A percentile compares a stretch with the other conserved stretches of the same genome.
These are phyloP conservation scores for Arizona elegans DNA, from an alignment of 2,113 vertebrate species.

Conservation along the genomic window DNA sequence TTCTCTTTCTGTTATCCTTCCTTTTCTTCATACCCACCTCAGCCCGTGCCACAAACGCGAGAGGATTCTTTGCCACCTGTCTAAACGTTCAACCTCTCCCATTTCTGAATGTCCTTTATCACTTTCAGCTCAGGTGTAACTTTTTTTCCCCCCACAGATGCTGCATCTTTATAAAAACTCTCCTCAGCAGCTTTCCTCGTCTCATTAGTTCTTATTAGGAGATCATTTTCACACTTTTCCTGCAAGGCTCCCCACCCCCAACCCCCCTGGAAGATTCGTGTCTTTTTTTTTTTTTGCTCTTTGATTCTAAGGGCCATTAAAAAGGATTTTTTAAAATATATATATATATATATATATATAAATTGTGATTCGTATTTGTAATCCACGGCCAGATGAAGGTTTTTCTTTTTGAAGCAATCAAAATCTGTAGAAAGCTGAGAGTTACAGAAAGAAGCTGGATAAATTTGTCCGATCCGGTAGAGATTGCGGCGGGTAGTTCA, in stretches of 20 bases:
- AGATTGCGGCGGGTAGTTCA: too few relatives aligned
- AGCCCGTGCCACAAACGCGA: background rate
- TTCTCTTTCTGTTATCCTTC: background rate
- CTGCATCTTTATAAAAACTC: background rate
- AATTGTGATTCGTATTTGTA: background rate
- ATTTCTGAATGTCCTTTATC: too few relatives aligned
- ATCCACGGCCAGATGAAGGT: background rate
- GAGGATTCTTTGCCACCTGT: background rate
- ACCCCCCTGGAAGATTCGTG: too few relatives aligned
- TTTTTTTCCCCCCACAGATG: background rate
- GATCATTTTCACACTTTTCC: background rate
- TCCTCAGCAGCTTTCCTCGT: background rate
- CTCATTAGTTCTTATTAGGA: background rate
- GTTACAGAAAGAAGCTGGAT: background rate
- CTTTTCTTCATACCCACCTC: background rate
- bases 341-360: too few relatives aligned
- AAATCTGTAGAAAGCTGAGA: background rate
- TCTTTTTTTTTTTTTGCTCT: too few relatives aligned
- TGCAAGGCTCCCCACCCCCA: background rate
- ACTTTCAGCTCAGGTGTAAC: background rate
- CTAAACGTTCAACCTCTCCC: background rate
- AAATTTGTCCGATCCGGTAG: background rate
- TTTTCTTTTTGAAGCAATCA: background rate
- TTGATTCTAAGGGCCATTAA: background rate
- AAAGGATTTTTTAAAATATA: background rate